phyloP scores from a whole-genome alignment of 2,113 vertebrate species.

The Meleagris gallopavo region DNA sequence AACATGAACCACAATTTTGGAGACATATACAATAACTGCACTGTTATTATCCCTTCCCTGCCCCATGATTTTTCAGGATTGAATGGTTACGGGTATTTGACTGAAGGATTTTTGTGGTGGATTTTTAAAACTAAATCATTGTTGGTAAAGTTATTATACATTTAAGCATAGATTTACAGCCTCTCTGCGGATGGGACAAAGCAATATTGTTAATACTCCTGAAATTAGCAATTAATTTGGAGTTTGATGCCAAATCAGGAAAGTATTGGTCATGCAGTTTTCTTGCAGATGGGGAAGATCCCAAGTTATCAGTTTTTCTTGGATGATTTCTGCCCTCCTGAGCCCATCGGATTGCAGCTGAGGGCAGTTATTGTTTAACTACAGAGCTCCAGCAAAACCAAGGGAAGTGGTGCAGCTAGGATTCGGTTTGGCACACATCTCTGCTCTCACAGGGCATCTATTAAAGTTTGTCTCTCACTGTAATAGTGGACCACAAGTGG shows the following conservation, averaged over 20 bases:
- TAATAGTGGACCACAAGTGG: not conserved
- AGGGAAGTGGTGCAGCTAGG: not conserved
- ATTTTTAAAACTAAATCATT: not conserved
- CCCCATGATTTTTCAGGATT: not conserved
- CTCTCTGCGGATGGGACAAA: not conserved
- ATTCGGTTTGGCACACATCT: not conserved
- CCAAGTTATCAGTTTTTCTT: not conserved
- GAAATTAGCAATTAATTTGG: not conserved
- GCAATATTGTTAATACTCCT: not conserved
- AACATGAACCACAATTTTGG: not conserved
- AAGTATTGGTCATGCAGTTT: not conserved
- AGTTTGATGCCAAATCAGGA: not conserved
- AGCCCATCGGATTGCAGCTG: not conserved
- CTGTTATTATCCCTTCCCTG: not conserved
- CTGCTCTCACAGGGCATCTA: constrained; percentile 1
- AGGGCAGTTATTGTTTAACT: not conserved
- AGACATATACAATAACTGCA: not conserved
- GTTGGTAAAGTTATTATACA: not conserved
- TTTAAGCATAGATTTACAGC: not conserved
- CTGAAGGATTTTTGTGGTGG: not conserved
- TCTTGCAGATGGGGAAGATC: not conserved
- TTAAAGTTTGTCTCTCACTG: not conserved
- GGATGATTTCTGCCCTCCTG: not conserved
- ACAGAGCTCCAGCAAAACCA: constrained; percentile 4
- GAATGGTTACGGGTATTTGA: not conserved